phyloP scores from a whole-genome alignment of 2,113 vertebrate species.

The Caranx melampygus region DNA sequence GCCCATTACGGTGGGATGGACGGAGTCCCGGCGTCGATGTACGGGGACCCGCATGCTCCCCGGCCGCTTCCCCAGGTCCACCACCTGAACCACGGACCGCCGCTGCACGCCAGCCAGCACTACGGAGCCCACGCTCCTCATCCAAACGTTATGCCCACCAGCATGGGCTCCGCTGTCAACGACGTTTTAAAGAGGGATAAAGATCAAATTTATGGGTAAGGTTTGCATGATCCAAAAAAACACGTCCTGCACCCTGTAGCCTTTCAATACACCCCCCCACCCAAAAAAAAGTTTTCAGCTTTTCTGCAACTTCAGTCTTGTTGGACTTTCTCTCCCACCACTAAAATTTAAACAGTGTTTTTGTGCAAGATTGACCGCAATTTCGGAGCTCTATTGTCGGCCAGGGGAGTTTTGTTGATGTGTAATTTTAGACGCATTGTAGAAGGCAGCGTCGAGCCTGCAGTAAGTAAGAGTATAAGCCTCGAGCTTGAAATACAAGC shows the following conservation, averaged over 20 bases:
- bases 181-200: slow-evolving; percentile 99
- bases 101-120: slow-evolving; percentile 98
- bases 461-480: slow-evolving; percentile 65
- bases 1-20: slow-evolving; percentile 99
- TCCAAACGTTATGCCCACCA: slow-evolving; percentile 98
- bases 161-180: slow-evolving; percentile 99
- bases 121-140: slow-evolving; percentile 99
- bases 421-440: slow-evolving; percentile 75
- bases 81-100: slow-evolving; percentile 99
- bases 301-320: slow-evolving; percentile 35
- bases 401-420: slow-evolving; percentile 65
- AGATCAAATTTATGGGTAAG: slow-evolving; percentile 99
- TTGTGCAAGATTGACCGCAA: slow-evolving; percentile 45
- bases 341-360: slow-evolving; percentile 47
- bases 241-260: background rate
- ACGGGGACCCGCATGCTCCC: slow-evolving; percentile 97
- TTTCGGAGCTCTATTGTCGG: slow-evolving; percentile 57
- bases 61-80: slow-evolving; percentile 98
- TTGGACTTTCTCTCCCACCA: slow-evolving; percentile 33
- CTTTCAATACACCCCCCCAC: too few relatives aligned
- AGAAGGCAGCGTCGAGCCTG: slow-evolving; percentile 54
- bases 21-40: slow-evolving; percentile 98
- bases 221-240: slow-evolving; percentile 58
- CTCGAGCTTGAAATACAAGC: slow-evolving; percentile 65
- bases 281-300: slow-evolving; percentile 27